Evolutionary conservation across 2,888 invertebrate species (phyloP).

Genomic region (Megalurothrips usitatus): DNA sequence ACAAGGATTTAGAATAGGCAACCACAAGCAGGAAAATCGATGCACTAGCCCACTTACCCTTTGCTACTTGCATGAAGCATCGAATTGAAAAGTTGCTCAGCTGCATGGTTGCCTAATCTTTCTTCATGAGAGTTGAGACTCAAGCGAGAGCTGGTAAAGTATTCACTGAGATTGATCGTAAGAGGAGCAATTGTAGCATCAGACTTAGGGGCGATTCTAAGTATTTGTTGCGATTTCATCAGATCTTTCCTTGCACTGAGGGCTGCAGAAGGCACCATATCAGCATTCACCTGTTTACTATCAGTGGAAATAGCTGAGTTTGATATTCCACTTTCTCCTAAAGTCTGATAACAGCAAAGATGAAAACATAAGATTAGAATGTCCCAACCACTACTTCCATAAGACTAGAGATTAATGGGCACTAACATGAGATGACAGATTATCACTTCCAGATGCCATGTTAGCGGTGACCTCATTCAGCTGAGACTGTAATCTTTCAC

Average conservation of each 20-base stretch:
- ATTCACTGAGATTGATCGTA: slow-evolving; percentile 68
- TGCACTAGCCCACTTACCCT: not conserved
- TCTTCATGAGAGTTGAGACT: slow-evolving; percentile 73
- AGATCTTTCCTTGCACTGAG: not conserved
- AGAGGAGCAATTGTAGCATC: slow-evolving; percentile 65
- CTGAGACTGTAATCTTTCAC: slow-evolving; percentile 30
- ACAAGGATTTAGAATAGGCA: not conserved
- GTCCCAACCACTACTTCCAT: not conserved
- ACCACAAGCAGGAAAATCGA: not conserved
- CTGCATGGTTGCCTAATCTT: slow-evolving; percentile 51
- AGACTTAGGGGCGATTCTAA: slow-evolving; percentile 52
- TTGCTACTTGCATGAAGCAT: slow-evolving; percentile 28
- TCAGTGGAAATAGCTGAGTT: not conserved
- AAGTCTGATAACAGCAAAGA: not conserved
- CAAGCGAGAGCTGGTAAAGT: slow-evolving; percentile 70
- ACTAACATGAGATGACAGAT: slow-evolving; percentile 27
- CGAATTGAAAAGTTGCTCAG: slow-evolving; percentile 6
- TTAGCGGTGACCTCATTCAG: slow-evolving; percentile 34
- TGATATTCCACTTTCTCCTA: not conserved
- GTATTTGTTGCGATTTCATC: not conserved
- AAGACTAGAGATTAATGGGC: not conserved
- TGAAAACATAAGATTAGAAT: not conserved
- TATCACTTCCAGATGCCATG: slow-evolving; percentile 16
- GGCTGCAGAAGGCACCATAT: not conserved
- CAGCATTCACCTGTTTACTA: not conserved